Percentiles rank a stretch among this genome's conserved stretches.
Evolutionary conservation across 2,888 invertebrate genomes (phyloP).

Genomic region (Drosophila diplacantha): DNA sequence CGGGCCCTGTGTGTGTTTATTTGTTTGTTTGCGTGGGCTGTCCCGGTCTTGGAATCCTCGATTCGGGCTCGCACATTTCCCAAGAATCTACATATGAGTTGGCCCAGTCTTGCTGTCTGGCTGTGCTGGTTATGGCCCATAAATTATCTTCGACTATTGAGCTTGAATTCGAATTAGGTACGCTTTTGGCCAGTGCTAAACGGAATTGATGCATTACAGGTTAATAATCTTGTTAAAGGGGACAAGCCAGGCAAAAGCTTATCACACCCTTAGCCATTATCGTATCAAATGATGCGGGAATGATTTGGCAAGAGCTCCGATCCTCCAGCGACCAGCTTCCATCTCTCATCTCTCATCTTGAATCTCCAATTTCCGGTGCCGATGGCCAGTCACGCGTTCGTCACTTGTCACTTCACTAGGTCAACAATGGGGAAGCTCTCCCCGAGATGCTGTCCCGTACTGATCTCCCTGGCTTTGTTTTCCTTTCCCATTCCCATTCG

Average conservation of each 20-base stretch:
- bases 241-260: neutral
- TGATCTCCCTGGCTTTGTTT: conserved; percentile 14
- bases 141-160: conserved; percentile 23
- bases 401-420: conserved; percentile 27
- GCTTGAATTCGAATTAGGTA: conserved; percentile 7
- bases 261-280: neutral
- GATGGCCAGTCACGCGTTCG: conserved; percentile 10
- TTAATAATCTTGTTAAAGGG: conserved; percentile 8
- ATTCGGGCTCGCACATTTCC: conserved; percentile 10
- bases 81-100: conserved; percentile 3
- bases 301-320: conserved; percentile 10
- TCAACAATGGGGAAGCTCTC: conserved; percentile 25
- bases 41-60: conserved; percentile 10
- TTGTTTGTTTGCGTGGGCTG: conserved; percentile 21
- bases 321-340: neutral
- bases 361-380: conserved; percentile 14
- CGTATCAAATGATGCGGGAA: conserved; percentile 5
- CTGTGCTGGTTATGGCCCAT: conserved; percentile 6
- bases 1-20: conserved; percentile 3
- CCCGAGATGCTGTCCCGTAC: conserved; percentile 5
- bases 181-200: conserved; percentile 5
- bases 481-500: conserved; percentile 11
- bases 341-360: too few relatives aligned
- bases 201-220: conserved; percentile 16
- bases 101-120: neutral